Evolutionary conservation across 2,797 vertebrate species (phyloP), one percentile per base, ranked within the genome.

Genomic region (Falco columbarius): DNA sequence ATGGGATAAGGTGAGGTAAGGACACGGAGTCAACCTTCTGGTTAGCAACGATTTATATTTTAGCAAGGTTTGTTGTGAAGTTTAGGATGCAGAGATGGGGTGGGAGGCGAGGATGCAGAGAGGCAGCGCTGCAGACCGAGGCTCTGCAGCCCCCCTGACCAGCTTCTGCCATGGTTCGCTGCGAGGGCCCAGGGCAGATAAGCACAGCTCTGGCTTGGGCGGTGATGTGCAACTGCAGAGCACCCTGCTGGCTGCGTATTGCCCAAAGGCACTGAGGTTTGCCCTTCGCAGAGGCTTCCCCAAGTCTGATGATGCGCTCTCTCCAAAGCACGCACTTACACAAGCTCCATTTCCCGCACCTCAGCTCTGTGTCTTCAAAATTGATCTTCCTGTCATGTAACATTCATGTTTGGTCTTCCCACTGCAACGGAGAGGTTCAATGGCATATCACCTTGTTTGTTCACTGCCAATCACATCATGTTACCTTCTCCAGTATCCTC

Each of bases 401-500:
- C 73, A 71, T 90, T 82, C 81, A 27, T 46, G 49, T 81, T 65
- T 71, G 29, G 27, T 81, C 67, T 46, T 63, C 47, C 47, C 67
- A 34, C 51, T 49, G 58, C 58, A 59, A 23, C 3, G 1, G 52
- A 67, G 38, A 77, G 32, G 17, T 75, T 87, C 62, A 42, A 0
- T n/a, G 73, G 62, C 1, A 7, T 40, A 54, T 79, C 90, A 68
- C 88, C n/a, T 23, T 68, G 83, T 95, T 87, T 90, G 51, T 86
- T 95, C 79, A 83, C 86, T 82, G 71, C 81, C 92, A 89, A 14
- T 96, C 86, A 90, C 73, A 89, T 61, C 54, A 91, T 82, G 82
- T 91, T 75, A 59, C 76, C 89, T 44, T 26, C 52, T 71, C 55
- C 40, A 61, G 1, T 67, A 44, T 62, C 72, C 51, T 80, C 59